Percentiles rank a stretch among this genome's conserved stretches.
These are phyloP conservation scores for Holocentrus rufus DNA, from an alignment of 2,797 vertebrate species.

Conservation along the genomic window DNA sequence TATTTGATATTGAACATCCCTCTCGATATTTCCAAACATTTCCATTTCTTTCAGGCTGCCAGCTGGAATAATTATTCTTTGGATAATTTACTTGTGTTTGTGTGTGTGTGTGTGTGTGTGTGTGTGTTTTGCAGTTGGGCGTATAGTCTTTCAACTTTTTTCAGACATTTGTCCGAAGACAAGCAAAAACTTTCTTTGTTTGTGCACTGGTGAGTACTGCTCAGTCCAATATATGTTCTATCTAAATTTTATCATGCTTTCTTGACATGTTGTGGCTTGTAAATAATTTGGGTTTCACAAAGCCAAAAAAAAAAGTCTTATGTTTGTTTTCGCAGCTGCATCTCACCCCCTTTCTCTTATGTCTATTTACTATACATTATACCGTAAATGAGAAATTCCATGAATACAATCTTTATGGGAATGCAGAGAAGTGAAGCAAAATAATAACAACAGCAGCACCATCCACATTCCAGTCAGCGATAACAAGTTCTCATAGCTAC, in stretches of 20 bases:
- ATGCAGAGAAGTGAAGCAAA: not conserved
- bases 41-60: not conserved
- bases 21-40: not conserved
- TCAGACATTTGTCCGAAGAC: conserved; percentile 98
- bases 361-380: no score
- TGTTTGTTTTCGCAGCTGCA: not conserved
- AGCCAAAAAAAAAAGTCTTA: not conserved
- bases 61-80: not conserved
- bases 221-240: not conserved
- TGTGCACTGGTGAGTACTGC: conserved; percentile 91
- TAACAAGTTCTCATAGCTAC: not conserved
- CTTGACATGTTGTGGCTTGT: not conserved
- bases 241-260: not conserved
- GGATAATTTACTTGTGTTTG: conserved; percentile 17
- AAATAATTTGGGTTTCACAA: not conserved
- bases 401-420: not conserved
- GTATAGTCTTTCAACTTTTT: conserved; percentile 98
- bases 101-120: conserved; percentile 26
- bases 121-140: conserved; percentile 88
- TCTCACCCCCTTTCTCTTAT: not conserved
- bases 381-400: no score
- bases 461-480: not conserved
- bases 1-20: not conserved
- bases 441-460: not conserved
- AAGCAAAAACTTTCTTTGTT: conserved; percentile 97